phyloP scores from a whole-genome alignment of 2,888 invertebrate genomes.

The Xanthia togata region DNA sequence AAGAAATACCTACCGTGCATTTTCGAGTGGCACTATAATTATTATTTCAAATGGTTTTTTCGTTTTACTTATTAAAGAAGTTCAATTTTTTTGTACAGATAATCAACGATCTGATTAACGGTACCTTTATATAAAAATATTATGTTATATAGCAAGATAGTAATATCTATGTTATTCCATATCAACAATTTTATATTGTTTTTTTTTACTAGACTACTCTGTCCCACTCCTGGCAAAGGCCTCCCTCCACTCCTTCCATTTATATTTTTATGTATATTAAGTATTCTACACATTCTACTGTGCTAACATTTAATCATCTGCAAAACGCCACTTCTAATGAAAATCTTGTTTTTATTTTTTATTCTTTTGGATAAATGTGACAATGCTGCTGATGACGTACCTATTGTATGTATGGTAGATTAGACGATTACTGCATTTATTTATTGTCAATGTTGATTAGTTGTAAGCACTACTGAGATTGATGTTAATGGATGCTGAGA shows the following conservation, averaged over 20 bases:
- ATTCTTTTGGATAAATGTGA: neutral
- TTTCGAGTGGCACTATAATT: neutral
- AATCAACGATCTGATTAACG: neutral
- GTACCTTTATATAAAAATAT: neutral
- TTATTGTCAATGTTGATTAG: constrained; percentile 63
- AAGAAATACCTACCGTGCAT: neutral
- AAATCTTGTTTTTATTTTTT: neutral
- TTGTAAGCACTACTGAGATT: constrained; percentile 63
- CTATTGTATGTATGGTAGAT: neutral
- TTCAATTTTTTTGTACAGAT: neutral
- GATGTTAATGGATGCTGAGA: constrained; percentile 47
- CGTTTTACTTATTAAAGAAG: neutral
- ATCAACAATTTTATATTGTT: constrained; percentile 3
- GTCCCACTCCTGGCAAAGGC: too few species aligned
- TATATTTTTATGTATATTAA: constrained; percentile 4
- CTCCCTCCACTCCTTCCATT: neutral
- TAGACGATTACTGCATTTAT: constrained; percentile 48
- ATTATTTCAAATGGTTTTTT: too few species aligned
- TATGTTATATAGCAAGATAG: neutral
- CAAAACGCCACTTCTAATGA: neutral
- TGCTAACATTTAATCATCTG: neutral
- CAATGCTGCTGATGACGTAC: neutral
- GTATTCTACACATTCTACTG: neutral
- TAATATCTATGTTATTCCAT: constrained; percentile 19
- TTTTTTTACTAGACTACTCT: too few species aligned